Evolutionary conservation across 2,113 vertebrate species (phyloP), one percentile per base, ranked within the genome.

Genomic region (Glaucomys volans): DNA sequence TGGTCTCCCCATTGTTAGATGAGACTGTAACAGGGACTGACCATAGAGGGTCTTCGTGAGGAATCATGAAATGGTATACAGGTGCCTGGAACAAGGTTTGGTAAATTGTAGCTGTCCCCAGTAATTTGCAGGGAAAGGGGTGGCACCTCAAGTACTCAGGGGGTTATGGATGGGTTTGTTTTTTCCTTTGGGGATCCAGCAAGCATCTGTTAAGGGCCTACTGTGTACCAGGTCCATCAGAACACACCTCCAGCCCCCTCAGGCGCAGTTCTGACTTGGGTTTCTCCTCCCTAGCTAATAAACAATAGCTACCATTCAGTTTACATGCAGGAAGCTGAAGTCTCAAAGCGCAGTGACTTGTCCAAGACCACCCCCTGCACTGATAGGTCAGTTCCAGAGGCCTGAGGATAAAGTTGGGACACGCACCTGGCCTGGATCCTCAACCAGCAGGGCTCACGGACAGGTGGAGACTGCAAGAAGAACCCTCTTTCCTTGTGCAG

Each of bases 321-420:
- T 59, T 84, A 91, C 83, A 72, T 7, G 50, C 64, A 72, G 72
- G 91, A 90, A 88, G 59, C 83, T 79, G 42, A 59, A 77, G 62
- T 44, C 50, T 64, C 28, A 13, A n/a, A 71, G 4, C 42, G 30
- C 75, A 64, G 37, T 5, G 37, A 62, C 90, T 83, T n/a, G 76
- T 64, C 66, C n/a, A 47, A 75, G 82, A 81, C 40, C 74, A 47
- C 16, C 12, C 67, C 74, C 32, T 35, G 24, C 50, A 69, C 8
- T 0, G 16, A 81, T 59, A 37, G 26, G 32, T 32, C 57, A 40
- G 77, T 30, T 35, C 54, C 42, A 9, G 22, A 80, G 88, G 75
- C 37, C 57, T 9, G 62, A 35, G 1, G 8, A 24, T 8, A 4
- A 35, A 76, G 32, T 26, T 4, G 26, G 66, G 54, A 57, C 79